Evolutionary conservation across 1,140 invertebrate genomes (phyloP), one percentile per base, ranked within the genome.

Genomic region (Dendroctonus valens): DNA sequence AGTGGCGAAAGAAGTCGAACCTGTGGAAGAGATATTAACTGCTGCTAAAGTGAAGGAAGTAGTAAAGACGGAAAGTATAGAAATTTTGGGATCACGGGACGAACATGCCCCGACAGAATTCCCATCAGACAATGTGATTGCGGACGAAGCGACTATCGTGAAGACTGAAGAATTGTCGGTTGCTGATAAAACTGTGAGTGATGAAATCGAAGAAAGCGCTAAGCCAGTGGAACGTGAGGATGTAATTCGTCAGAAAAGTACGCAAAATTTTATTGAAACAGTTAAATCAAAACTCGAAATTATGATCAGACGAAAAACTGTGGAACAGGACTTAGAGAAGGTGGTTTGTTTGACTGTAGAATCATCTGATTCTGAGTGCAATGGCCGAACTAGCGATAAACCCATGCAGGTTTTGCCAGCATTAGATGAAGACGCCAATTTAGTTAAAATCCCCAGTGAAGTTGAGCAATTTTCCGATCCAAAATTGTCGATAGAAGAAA

Each of bases 281-380:
- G 26, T 3, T 1, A 26, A 26, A 26, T 2, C 26, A 2, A 26
- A 26, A 15, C 42, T 14, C 11, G 65, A 67, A 55, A 67, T 67
- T 11, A 67, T 48, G 48, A 58, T 67, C 41, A 14, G 65, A 46
- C 26, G 65, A 40, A 67, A 67, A 60, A 67, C 65, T 39, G 65
- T 67, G 6, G 65, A 67, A 39, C 65, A 67, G 55, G 65, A 67
- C 39, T 26, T 67, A 49, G 65, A 67, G 26, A 67, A 67, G 44
- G 58, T 67, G 12, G 65, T 67, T 37, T 67, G 65, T 60, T 49
- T 67, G 60, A 67, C 57, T 60, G 65, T 59, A 54, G 65, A 67
- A 8, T 67, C 65, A 12, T 67, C 65, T 12, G 65, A 67, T 42
- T 59, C 65, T 1, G 65, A 67, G 41, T 5, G 6, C 38, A 59